A percentile compares a stretch with the other conserved stretches of the same genome.
Conservation (phyloP, 2,797 vertebrate species). For the Enteromius trimaculatus region DNA sequence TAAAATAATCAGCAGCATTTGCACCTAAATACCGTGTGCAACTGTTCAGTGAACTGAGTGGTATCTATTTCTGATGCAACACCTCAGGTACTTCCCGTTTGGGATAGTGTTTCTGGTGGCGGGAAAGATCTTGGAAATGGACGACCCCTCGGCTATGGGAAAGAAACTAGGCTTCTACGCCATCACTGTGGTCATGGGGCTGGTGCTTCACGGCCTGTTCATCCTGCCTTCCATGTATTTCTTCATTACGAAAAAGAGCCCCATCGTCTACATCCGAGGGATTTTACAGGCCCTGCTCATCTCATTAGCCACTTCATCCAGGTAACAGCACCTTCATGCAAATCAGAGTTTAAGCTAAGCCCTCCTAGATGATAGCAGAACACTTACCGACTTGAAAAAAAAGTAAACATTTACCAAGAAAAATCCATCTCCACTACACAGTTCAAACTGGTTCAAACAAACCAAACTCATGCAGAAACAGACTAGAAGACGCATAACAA, state of each 20-base stretch:
- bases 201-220: constrained; percentile 92
- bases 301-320: constrained; percentile 95
- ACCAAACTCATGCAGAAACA: not conserved
- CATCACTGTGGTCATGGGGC: constrained; percentile 92
- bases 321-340: constrained; percentile 71
- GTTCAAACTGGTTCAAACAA: not conserved
- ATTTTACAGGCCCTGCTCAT: constrained; percentile 97
- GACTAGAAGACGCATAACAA: not conserved
- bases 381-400: too few relatives aligned
- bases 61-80: not conserved
- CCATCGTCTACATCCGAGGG: constrained; percentile 95
- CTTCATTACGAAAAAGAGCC: constrained; percentile 97
- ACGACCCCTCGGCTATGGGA: constrained; percentile 92
- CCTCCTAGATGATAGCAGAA: not conserved
- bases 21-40: not conserved
- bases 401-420: too few relatives aligned
- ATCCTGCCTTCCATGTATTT: constrained; percentile 96
- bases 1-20: not conserved
- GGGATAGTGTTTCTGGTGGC: constrained; percentile 98
- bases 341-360: not conserved
- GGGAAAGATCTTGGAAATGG: constrained; percentile 98
- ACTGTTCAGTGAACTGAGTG: not conserved
- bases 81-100: constrained; percentile 94
- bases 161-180: constrained; percentile 97
- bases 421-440: too few relatives aligned